Evolutionary conservation across 2,113 vertebrate species (phyloP).

Genomic region (Phaethornis superciliosus): DNA sequence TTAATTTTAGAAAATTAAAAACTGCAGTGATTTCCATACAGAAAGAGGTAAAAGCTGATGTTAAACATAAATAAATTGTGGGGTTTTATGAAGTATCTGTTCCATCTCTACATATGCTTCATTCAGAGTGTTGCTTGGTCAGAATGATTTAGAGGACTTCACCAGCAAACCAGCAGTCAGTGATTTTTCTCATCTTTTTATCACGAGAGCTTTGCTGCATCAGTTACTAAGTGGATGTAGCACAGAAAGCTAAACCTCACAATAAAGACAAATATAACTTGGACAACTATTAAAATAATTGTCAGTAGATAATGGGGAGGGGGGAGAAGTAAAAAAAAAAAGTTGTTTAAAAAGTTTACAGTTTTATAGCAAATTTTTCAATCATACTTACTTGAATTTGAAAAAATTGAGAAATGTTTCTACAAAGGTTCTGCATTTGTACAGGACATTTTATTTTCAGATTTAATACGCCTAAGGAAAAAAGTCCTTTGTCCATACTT

Average conservation of each 20-base stretch:
- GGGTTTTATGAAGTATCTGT: not conserved
- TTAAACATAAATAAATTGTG: not conserved
- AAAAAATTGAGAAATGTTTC: not conserved
- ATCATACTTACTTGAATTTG: not conserved
- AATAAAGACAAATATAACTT: not conserved
- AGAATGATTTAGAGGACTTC: not conserved
- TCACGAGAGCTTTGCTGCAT: not conserved
- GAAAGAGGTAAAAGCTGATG: not conserved
- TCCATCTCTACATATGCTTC: not conserved
- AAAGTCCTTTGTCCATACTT: not conserved
- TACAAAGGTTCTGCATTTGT: not conserved
- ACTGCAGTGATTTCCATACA: not conserved
- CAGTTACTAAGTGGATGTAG: not conserved
- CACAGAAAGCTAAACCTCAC: not conserved
- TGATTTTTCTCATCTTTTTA: not conserved
- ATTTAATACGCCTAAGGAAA: not conserved
- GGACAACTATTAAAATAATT: not conserved
- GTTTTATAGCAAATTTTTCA: not conserved
- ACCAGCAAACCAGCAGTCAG: not conserved
- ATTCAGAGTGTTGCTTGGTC: not conserved
- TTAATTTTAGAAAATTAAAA: not conserved
- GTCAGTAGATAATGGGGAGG: not conserved
- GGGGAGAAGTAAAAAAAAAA: not conserved
- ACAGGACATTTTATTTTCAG: not conserved
- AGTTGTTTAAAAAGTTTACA: not conserved